Evolutionary conservation across 2,113 vertebrate genomes (phyloP), one percentile per base, ranked within the genome.

Genomic region (Neotoma lepida): DNA sequence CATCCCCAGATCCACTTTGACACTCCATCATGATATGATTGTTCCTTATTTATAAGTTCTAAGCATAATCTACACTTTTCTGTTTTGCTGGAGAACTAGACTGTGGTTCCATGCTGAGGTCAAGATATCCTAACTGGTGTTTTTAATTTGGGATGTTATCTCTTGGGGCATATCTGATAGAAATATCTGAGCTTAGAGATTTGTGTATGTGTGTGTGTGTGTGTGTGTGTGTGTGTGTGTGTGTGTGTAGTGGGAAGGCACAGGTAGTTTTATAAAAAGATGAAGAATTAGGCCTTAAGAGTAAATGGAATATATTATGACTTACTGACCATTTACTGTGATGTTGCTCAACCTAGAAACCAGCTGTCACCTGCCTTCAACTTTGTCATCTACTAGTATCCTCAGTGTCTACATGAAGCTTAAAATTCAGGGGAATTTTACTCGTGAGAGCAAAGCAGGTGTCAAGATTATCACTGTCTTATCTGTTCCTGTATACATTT

Each of bases 91-190:
- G 86, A 90, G 39, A 86, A 2, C 30, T 94, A 54, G 33, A 56
- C 56, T 82, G 39, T 81, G 35, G 51, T 46, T 17, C 80, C n/a
- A 63, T 70, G 64, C 33, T 63, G 14, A 24, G 0, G 15, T 58
- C 22, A 68, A 41, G 17, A 58, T 78, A 8, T 49, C 71, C 63
- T 80, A 80, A 93, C 24, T 44, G 73, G 20, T 78, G 66, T 26
- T 89, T 82, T 33, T 82, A 89, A 73, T 88, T 77, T 92, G 58
- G 9, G 41, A 24, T 74, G 4, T 58, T 49, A 26, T 84, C 13
- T 74, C 64, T 92, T 71, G 64, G 13, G 94, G 54, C 85, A 88
- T 90, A 85, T 71, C 76, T 90, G 73, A 44, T 73, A 61, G 71
- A 64, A 80, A 82, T 82, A 63, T 89, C 88, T 71, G 54, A 49